Evolutionary conservation across 1,140 invertebrate genomes (phyloP), one percentile per base, ranked within the genome.

Genomic region (Halictus rubicundus): DNA sequence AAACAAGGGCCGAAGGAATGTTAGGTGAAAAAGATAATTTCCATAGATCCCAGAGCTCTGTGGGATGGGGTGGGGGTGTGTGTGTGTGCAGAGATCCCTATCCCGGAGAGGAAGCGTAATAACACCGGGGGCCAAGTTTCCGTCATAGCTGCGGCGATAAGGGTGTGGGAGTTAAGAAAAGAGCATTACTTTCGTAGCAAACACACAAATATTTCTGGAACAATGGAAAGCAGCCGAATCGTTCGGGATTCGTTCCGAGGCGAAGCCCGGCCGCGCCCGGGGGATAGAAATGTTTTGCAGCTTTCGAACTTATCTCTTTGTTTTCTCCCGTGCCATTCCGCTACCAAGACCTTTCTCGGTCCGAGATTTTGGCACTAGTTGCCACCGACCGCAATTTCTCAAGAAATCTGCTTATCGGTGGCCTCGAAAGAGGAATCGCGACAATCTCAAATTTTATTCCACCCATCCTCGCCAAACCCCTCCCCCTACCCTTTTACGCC

Each of bases 121-220:
- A 77, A 32, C 74, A 57, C 39, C 16, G 5, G 27, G 39, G 78
- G 16, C 25, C 49, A 74, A 79, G 78, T 79, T 32, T 79, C 39
- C 25, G 52, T 79, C 71, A 61, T 73, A 79, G 54, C 21, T 6
- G 49, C 49, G 70, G 77, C 64, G 69, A 73, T 73, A 79, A 72
- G 78, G 71, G 49, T 32, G 54, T 46, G 27, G 39, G 63, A 79
- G 78, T 74, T 72, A 39, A 73, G 71, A 63, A 74, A 83, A 66
- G 65, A 74, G 76, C 78, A 79, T 79, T 65, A 57, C 76, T 79
- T 61, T 57, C 75, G 69, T 83, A 79, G 83, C 80, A 85, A 84
- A 85, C 78, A 85, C 68, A 59, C 69, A 76, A 84, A 85, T 85
- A 80, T 83, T 66, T 68, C 78, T 63, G 27, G 63, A 80, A 64